Evolutionary conservation across 2,888 invertebrate species (phyloP), one percentile per base, ranked within the genome.

Genomic region (Blastobasis lacticolella): DNA sequence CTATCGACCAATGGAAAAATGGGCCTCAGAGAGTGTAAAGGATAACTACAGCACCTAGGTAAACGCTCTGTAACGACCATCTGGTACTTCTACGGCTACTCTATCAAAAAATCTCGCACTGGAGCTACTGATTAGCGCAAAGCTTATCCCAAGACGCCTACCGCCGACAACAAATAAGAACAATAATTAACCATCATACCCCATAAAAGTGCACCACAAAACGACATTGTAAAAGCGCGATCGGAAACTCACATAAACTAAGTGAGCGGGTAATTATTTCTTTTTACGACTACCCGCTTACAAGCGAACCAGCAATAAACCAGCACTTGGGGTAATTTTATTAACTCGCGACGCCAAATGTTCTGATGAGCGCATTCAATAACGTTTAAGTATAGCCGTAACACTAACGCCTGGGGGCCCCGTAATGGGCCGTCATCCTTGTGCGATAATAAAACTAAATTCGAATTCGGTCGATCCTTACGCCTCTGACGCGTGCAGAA

Each of bases 401-500:
- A 54, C 53, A 48, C 49, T 67, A 62, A 59, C 57, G 54, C 65
- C 64, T 67, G 61, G 67, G 69, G 74, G 75, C 75, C n/a, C 71
- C 69, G 66, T 73, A 81, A 81, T 82, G 71, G 69, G 23, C 23
- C 74, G 75, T 81, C 67, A 23, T 72, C 64, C 56, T 63, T 64
- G 63, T 62, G 74, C 78, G 72, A 75, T 72, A 76, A 73, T 82
- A 80, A 80, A 81, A 73, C 63, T 77, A 71, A 78, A 81, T 80
- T 78, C 72, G 78, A 73, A 23, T 23, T 23, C 23, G 23, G 23
- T 23, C 23, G 23, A 23, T 23, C 23, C 23, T 23, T 23, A 23
- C 23, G 23, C 23, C 70, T 72, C 63, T 66, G 62, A 70, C 77
- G 73, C 72, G 73, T 62, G 61, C 58, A 61, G 78, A 80, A 82